phyloP scores from a whole-genome alignment of 2,797 vertebrate species.

The Rhyacichthys aspro region DNA sequence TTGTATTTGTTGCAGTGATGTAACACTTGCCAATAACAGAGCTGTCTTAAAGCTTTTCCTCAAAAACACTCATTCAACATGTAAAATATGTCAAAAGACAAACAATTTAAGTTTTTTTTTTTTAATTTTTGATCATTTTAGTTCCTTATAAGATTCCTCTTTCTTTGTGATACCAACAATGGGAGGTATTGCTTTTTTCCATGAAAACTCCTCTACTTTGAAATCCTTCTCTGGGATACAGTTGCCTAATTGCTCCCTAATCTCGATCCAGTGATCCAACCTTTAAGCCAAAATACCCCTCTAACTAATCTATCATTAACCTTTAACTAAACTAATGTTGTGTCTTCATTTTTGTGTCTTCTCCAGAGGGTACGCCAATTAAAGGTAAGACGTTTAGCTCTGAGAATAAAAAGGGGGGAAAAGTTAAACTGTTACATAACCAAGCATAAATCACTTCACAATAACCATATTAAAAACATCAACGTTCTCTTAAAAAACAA shows the following conservation, averaged over 20 bases:
- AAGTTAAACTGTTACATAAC: slow-evolving; percentile 61
- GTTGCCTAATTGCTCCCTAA: slow-evolving; percentile 47
- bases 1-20: slow-evolving; percentile 18
- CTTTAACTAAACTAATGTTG: slow-evolving; percentile 83
- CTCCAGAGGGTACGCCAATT: slow-evolving; percentile 97
- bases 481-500: slow-evolving; percentile 19
- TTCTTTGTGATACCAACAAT: slow-evolving; percentile 75
- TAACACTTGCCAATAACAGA: slow-evolving; percentile 21
- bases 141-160: slow-evolving; percentile 6
- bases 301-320: slow-evolving; percentile 73
- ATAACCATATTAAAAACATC: slow-evolving; percentile 34
- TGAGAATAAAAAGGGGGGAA: slow-evolving; percentile 31
- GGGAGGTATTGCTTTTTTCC: slow-evolving; percentile 43
- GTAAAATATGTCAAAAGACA: too few relatives aligned
- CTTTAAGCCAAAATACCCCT: slow-evolving; percentile 58
- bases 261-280: slow-evolving; percentile 46
- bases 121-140: neutral
- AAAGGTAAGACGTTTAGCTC: slow-evolving; percentile 91
- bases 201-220: slow-evolving; percentile 16
- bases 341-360: slow-evolving; percentile 89
- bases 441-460: slow-evolving; percentile 58
- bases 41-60: neutral
- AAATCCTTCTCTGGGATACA: slow-evolving; percentile 31
- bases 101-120: neutral
- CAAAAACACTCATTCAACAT: neutral